Percentiles rank a stretch among this genome's conserved stretches.
phyloP scores from a whole-genome alignment of 1,140 invertebrate genomes.

The Caerostris extrusa region DNA sequence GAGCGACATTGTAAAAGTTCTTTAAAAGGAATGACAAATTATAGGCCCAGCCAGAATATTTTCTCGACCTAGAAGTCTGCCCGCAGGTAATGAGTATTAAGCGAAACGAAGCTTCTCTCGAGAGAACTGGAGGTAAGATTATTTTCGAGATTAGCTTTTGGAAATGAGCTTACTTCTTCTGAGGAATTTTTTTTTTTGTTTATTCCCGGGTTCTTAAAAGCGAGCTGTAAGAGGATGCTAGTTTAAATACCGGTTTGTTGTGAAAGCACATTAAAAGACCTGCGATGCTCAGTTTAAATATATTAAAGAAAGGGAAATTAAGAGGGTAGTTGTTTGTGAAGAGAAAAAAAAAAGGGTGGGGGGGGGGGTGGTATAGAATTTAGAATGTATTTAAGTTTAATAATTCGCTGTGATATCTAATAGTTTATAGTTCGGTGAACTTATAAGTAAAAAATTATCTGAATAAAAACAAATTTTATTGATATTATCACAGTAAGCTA shows the following conservation, averaged over 20 bases:
- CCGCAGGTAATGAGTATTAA: slow-evolving; percentile 22
- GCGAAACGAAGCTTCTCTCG: not conserved
- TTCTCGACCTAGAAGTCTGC: not conserved
- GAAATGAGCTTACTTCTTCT: not conserved
- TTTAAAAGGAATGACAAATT: slow-evolving; percentile 24
- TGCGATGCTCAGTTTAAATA: not conserved
- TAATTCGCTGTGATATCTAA: too few species aligned
- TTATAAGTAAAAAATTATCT: too few species aligned
- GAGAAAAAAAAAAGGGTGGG: too few species aligned
- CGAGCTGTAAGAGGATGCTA: not conserved
- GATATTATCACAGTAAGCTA: too few species aligned
- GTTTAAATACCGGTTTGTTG: too few species aligned
- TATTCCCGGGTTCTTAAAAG: not conserved
- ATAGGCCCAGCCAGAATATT: not conserved
- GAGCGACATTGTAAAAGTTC: slow-evolving; percentile 21
- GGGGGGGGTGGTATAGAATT: too few species aligned
- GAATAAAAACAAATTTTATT: too few species aligned
- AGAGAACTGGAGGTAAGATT: not conserved
- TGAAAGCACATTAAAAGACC: too few species aligned
- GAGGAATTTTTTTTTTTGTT: not conserved
- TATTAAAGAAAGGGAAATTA: not conserved
- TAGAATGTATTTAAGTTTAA: too few species aligned
- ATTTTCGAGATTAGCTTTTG: not conserved
- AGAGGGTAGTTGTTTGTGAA: not conserved
- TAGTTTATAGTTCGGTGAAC: too few species aligned